Base-by-base conservation (phyloP, 1,140 invertebrate genomes). In the Philotrypesis tridentata region DNA sequence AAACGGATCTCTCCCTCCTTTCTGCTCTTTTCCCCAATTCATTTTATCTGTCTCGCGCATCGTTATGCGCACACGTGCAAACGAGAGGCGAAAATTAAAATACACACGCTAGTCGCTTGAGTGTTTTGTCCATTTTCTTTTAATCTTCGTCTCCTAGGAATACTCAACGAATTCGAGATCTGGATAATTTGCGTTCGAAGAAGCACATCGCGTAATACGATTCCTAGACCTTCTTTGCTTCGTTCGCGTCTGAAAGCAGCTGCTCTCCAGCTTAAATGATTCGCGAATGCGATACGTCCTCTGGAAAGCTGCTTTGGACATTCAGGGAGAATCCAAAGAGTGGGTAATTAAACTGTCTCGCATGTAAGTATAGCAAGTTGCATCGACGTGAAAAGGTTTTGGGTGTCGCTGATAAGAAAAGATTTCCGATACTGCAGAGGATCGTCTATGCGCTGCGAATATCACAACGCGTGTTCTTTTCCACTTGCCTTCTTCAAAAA, bases 151-250 rank as follows among this genome's bases (percentile, higher is more conserved):
- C 21, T n/a, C 0, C 48, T n/a, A 17, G 17, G 21, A 1, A 17
- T 55, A n/a, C n/a, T 29, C 70, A n/a, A n/a, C 70, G 70, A 25
- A 31, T 3, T 33, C 31, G 67, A 68, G 67, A 29, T 68, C 29
- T 1, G 67, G 29, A 43, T 71, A 40, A 71, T 71, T 71, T 71
- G 37, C 70, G 23, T 55, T 72, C 48, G 70, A 72, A 48, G 23
- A 37, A 8, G 70, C 9, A 37, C 37, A 71, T n/a, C 23, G n/a
- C 70, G 70, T 55, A 43, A 43, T 43, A 14, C 40, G 40, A 43
- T 43, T 14, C 40, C 40, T 43, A 43, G n/a, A n/a, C n/a, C n/a
- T n/a, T n/a, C n/a, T n/a, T n/a, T n/a, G n/a, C n/a, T n/a, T n/a
- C n/a, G n/a, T n/a, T n/a, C n/a, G n/a, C n/a, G 48, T 17, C 48